Percentiles rank a stretch among this genome's conserved stretches.
phyloP scores from a whole-genome alignment of 2,797 vertebrate species.

The Psittacula derbiana region DNA sequence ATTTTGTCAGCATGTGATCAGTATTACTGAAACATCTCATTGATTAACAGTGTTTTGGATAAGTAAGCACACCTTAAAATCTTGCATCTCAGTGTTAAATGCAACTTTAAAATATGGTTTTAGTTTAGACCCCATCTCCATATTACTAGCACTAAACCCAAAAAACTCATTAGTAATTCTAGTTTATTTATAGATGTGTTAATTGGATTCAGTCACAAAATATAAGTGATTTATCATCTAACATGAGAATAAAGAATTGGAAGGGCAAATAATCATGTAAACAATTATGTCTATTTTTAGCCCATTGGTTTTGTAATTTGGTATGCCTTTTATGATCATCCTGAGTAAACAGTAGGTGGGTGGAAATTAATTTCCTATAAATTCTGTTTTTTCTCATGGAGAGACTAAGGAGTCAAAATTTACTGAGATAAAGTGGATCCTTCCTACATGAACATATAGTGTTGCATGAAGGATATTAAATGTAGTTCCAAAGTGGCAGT shows the following conservation, averaged over 20 bases:
- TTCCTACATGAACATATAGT: background rate
- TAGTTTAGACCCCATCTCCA: background rate
- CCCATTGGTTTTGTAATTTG: background rate
- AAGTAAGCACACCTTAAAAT: background rate
- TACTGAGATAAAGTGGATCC: background rate
- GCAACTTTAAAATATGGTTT: background rate
- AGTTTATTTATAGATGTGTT: constrained; percentile 74
- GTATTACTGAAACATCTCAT: background rate
- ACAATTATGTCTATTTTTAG: background rate
- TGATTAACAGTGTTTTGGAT: background rate
- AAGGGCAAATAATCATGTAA: background rate
- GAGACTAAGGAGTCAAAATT: background rate
- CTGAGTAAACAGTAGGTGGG: background rate
- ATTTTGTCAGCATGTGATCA: background rate
- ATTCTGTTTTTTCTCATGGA: background rate
- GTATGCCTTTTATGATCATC: background rate
- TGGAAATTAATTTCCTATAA: background rate
- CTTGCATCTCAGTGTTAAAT: background rate
- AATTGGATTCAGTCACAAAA: constrained; percentile 74
- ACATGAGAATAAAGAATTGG: background rate
- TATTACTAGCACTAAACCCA: constrained; percentile 66
- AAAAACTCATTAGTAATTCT: constrained; percentile 65
- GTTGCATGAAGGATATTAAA: background rate
- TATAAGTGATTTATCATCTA: background rate
- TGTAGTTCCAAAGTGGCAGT: background rate